Evolutionary conservation across 1,140 invertebrate species (phyloP).

Genomic region (Acromyrmex charruanus): DNA sequence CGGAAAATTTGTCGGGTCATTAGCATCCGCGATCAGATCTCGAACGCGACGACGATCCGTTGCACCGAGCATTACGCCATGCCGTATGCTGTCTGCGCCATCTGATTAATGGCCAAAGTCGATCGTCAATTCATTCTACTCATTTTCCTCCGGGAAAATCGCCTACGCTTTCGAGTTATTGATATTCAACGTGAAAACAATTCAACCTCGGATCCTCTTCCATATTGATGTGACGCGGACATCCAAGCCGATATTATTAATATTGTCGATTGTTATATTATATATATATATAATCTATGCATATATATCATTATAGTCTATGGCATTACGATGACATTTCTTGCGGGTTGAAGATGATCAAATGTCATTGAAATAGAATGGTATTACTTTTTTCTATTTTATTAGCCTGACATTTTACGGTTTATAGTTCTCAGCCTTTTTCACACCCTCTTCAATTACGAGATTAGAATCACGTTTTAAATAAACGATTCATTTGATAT

Average conservation of each 20-base stretch:
- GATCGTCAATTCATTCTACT: neutral
- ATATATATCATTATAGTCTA: neutral
- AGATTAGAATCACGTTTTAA: slow-evolving; percentile 41
- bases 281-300: neutral
- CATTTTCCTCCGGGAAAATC: slow-evolving; percentile 2
- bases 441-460: neutral
- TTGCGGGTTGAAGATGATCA: slow-evolving; percentile 8
- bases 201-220: neutral
- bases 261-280: neutral
- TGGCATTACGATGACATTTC: slow-evolving; percentile 48
- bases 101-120: slow-evolving; percentile 65
- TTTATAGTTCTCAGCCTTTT: neutral
- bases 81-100: slow-evolving; percentile 47
- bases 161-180: neutral
- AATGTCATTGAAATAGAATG: slow-evolving; percentile 25
- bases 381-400: neutral
- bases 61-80: neutral
- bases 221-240: no score
- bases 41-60: slow-evolving; percentile 31
- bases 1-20: slow-evolving; percentile 74
- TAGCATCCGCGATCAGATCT: slow-evolving; percentile 60
- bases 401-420: slow-evolving; percentile 30
- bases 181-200: slow-evolving; percentile 32
- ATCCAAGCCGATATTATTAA: neutral
- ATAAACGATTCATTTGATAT: slow-evolving; percentile 26